Base-by-base conservation (phyloP, 2,113 vertebrate species). In the Murina feae region DNA sequence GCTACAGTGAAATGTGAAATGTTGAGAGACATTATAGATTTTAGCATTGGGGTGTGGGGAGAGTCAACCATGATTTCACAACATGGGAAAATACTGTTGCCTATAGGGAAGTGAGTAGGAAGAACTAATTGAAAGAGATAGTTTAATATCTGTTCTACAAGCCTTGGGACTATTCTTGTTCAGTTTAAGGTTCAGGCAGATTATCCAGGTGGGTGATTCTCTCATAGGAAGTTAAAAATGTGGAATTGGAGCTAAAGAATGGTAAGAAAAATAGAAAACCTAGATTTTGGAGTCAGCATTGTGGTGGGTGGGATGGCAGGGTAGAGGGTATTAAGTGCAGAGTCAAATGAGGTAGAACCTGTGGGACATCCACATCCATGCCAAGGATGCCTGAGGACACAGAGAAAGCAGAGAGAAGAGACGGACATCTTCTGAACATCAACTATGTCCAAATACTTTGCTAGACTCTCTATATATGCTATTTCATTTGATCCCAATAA, bases 401-500 rank as follows among this genome's bases (percentile, higher is more conserved):
- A 76, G 47, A 55, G 65, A 84, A 72, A 80, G 55, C 83, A 83
- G 63, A 84, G 78, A 32, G 14, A 28, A 30, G 9, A 66, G 91
- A 39, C 2, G 30, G 58, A 60, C 35, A 55, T 85, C 86, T 74
- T 89, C 82, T 72, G 7, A 47, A 72, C 44, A 87, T 47, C 76
- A 71, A 1, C 35, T n/a, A 5, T 53, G 18, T 44, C 14, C 13
- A 63, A 51, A 80, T 49, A 66, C 51, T 23, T 21, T n/a, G 53
- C 53, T 79, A 30, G 69, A 68, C 23, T 49, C 74, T 74, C 65
- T 9, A 78, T 25, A 51, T 32, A 28, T 42, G 16, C 71, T 37
- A 71, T 91, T 91, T 89, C 18, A 76, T 76, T 69, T 93, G 83
- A 39, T 44, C 37, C 60, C 88, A 49, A 91, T 42, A 68, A 85